phyloP scores from a whole-genome alignment of 2,888 invertebrate species.

The Oligia latruncula region DNA sequence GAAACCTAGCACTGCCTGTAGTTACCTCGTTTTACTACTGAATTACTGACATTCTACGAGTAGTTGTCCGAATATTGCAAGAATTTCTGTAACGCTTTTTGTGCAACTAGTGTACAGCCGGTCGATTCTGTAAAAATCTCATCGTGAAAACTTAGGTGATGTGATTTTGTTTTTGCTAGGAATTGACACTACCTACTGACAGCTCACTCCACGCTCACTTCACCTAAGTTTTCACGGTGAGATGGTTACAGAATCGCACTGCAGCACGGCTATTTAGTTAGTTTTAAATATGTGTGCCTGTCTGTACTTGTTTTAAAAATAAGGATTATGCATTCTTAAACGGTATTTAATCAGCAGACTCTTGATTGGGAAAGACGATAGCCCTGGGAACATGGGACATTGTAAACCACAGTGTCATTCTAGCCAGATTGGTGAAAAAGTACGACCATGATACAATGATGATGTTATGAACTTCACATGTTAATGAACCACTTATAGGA shows the following conservation, averaged over 20 bases:
- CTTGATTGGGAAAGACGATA: not conserved
- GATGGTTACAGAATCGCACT: too few species aligned
- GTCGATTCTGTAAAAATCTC: too few species aligned
- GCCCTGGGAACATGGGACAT: too few species aligned
- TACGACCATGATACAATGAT: not conserved
- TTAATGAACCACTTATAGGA: not conserved
- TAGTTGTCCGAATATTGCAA: not conserved
- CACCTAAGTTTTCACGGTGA: too few species aligned
- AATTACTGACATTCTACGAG: not conserved
- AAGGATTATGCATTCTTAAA: not conserved
- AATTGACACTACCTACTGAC: too few species aligned
- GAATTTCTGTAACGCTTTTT: conserved; percentile 5
- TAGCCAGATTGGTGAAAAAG: not conserved
- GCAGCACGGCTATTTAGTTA: conserved; percentile 13
- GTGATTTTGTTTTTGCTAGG: too few species aligned
- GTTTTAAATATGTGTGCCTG: conserved; percentile 1
- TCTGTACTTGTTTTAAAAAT: not conserved
- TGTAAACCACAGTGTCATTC: not conserved
- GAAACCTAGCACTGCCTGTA: not conserved
- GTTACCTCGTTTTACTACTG: not conserved
- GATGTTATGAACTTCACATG: too few species aligned
- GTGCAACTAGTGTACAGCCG: not conserved
- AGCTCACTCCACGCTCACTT: too few species aligned
- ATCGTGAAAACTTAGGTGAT: too few species aligned
- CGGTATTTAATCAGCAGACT: not conserved